Evolutionary conservation across 2,113 vertebrate species (phyloP).

Genomic region (Probosciger aterrimus): DNA sequence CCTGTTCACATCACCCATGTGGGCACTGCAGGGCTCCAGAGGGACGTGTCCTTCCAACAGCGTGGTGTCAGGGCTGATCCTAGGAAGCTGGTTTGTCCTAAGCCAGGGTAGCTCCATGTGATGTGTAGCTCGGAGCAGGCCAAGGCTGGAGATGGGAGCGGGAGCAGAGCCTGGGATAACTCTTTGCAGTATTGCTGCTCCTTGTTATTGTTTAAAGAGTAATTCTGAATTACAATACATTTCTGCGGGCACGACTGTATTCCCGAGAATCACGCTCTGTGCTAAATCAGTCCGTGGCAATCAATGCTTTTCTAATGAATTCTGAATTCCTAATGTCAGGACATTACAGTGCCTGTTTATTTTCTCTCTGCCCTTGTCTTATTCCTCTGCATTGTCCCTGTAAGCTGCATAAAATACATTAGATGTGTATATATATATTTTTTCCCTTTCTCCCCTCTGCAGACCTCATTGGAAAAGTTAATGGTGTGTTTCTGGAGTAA

Average conservation of each 20-base stretch:
- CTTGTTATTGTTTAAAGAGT: constrained; percentile 16
- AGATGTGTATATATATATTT: not conserved
- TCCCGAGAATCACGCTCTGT: constrained; percentile 65
- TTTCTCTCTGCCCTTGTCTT: constrained; percentile 63
- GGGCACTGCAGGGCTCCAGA: accelerated
- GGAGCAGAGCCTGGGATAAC: not conserved
- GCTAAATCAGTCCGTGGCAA: constrained; percentile 75
- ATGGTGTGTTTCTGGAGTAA: constrained; percentile 75
- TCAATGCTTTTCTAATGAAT: constrained; percentile 79
- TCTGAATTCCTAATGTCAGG: constrained; percentile 75
- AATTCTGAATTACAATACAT: constrained; percentile 64
- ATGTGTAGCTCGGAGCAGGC: accelerated
- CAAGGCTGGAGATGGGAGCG: not conserved
- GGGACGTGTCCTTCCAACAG: accelerated
- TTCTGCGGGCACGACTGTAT: constrained; percentile 54
- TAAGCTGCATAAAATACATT: not conserved
- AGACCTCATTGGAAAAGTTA: constrained; percentile 71
- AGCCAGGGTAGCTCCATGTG: not conserved
- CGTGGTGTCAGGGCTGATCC: not conserved
- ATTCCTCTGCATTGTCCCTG: not conserved
- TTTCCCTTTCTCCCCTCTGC: constrained; percentile 27
- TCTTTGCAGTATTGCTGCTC: not conserved
- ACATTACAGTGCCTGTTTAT: constrained; percentile 59
- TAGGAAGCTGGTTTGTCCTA: not conserved
- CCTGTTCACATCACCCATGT: accelerated